A percentile compares a stretch with the other conserved stretches of the same genome.
Evolutionary conservation across 2,113 vertebrate genomes (phyloP).

Genomic region (Hippolais icterina): DNA sequence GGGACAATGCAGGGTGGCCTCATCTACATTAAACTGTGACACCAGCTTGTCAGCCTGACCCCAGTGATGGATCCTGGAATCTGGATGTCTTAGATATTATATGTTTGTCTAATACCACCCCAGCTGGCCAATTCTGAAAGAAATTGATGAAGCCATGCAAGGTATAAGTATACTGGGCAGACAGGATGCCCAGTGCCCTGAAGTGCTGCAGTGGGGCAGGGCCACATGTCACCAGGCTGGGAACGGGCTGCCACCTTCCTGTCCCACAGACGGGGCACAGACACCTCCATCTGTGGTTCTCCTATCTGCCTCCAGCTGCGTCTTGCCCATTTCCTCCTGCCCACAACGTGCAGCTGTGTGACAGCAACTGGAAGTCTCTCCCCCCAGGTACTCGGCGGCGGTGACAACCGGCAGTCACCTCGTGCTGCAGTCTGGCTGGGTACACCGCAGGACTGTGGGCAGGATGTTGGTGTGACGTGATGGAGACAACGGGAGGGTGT

Average conservation of each 20-base stretch:
- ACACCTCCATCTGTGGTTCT: background rate
- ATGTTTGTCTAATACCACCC: too few species aligned
- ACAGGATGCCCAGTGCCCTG: background rate
- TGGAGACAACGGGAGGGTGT: background rate
- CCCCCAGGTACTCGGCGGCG: fast-evolving
- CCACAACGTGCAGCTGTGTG: fast-evolving
- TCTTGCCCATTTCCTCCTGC: fast-evolving
- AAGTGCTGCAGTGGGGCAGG: background rate
- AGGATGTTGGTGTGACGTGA: fast-evolving
- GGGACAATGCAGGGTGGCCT: background rate
- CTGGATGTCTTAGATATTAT: too few species aligned
- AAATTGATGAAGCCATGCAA: too few species aligned
- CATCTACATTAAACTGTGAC: background rate
- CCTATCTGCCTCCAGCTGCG: fast-evolving
- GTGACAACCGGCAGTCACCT: fast-evolving
- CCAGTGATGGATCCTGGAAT: fast-evolving
- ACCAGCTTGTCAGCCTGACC: fast-evolving
- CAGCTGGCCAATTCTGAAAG: too few species aligned
- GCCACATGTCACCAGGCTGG: fast-evolving
- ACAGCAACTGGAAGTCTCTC: fast-evolving
- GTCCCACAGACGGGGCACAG: fast-evolving
- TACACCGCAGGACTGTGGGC: fast-evolving
- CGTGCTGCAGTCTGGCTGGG: fast-evolving
- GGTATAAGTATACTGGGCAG: background rate
- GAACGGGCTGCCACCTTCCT: background rate